Evolutionary conservation across 2,113 vertebrate genomes (phyloP), one percentile per base, ranked within the genome.

Genomic region (Brachyistius frenatus): DNA sequence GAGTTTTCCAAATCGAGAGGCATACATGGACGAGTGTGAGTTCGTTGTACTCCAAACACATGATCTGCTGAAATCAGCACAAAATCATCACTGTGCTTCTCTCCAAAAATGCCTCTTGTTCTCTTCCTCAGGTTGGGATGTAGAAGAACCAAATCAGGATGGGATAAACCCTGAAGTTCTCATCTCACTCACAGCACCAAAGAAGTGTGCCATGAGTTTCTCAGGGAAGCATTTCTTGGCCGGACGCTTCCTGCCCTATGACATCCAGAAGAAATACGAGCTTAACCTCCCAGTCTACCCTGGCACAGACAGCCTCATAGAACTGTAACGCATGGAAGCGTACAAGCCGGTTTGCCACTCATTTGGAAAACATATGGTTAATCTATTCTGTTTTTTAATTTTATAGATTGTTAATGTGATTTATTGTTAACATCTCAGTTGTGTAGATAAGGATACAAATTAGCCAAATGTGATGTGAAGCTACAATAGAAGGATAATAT

Each of bases 211-310:
- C 4, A 82, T 91, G 1, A 94, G 93, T 67, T 99, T 98, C 91
- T 93, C 94, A 0, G 98, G 98, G 70, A 96, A 97, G 88, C 98
- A 99, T 87, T 97, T 98, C 54, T 93, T 99, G 86, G 98, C 96
- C 0, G 97, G 98, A 41, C 94, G 98, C 7, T 98, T 97, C 92
- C 93, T 99, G 70, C 98, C 98, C 0, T 96, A 96, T 32, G 98
- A 99, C 16, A 92, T 99, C 86, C 97, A 96, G 91, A 96, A 97
- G 81, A 99, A 98, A 92, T 98, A 96, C 0, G 96, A 97, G 69
- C 95, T 99, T 62, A 95, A 96, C 88, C 94, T 95, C 13, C 98
- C 97, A 0, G 94, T 95, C 3, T 99, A 96, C 82, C 88, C 96
- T 0, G 97, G 96, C 91, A 97, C 96, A 73, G 98, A 98, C 86